phyloP scores from a whole-genome alignment of 1,140 invertebrate species.

The Medauroidea extradentata region DNA sequence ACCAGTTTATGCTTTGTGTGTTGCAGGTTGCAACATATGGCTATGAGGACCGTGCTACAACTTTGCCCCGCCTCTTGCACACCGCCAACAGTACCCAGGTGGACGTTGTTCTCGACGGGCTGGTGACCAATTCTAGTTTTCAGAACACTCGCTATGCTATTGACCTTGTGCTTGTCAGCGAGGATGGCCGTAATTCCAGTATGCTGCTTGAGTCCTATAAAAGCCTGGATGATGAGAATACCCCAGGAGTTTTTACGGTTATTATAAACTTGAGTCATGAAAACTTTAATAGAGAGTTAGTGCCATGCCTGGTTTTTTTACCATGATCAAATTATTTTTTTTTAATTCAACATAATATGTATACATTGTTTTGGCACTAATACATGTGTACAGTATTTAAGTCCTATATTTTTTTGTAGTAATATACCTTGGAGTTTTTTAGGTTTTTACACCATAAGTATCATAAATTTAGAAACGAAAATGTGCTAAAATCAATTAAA shows the following conservation, averaged over 20 bases:
- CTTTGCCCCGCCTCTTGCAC: constrained; percentile 57
- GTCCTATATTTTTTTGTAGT: no score
- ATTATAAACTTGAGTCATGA: no score
- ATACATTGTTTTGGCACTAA: no score
- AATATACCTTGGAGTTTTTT: no score
- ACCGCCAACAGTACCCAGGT: constrained; percentile 57
- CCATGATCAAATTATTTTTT: no score
- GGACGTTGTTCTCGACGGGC: constrained; percentile 54
- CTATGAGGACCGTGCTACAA: constrained; percentile 46
- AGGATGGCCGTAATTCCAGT: constrained; percentile 34
- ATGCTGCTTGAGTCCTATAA: constrained; percentile 47
- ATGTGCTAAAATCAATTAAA: no score
- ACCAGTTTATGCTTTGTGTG: no score
- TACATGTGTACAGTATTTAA: no score
- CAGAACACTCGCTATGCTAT: constrained; percentile 55
- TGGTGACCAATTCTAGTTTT: constrained; percentile 45
- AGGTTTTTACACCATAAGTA: no score
- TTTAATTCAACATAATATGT: no score
- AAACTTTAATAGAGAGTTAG: not conserved
- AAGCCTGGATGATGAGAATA: constrained; percentile 66
- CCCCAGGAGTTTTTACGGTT: constrained; percentile 66
- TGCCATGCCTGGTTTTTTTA: no score
- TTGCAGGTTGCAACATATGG: constrained; percentile 50
- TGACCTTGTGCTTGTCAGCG: constrained; percentile 49
- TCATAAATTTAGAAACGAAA: no score